These are phyloP conservation scores for Hemicordylus capensis DNA, from an alignment of 2,113 vertebrate species.

Conservation along the genomic window DNA sequence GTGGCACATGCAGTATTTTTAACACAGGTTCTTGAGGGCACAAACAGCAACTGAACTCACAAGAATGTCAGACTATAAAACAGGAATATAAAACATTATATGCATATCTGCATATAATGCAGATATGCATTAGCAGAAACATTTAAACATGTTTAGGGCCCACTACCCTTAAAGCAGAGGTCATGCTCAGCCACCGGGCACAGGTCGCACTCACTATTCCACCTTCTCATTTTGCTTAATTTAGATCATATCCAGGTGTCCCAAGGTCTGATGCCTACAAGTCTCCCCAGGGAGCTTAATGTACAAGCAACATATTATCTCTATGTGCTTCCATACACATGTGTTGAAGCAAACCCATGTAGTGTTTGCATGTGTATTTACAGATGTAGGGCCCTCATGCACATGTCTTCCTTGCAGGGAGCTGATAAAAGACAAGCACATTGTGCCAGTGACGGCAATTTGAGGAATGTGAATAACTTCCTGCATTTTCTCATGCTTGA, in stretches of 20 bases:
- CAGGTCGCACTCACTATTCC: too few relatives aligned
- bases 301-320: background rate
- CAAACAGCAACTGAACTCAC: too few relatives aligned
- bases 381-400: background rate
- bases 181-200: too few relatives aligned
- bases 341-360: background rate
- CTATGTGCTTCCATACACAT: background rate
- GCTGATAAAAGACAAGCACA: background rate
- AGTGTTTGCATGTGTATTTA: background rate
- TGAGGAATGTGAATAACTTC: conserved; percentile 67
- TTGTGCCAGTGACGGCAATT: conserved; percentile 49
- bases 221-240: background rate
- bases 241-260: too few relatives aligned
- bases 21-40: too few relatives aligned
- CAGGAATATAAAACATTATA: too few relatives aligned
- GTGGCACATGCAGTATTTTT: too few relatives aligned
- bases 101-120: too few relatives aligned
- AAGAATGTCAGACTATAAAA: too few relatives aligned
- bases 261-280: background rate
- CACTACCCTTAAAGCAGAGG: too few relatives aligned
- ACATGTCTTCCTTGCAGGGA: conserved; percentile 9
- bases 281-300: background rate
- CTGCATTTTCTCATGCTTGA: conserved; percentile 74
- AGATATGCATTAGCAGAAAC: too few relatives aligned
- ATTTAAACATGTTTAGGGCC: too few relatives aligned